Evolutionary conservation across 2,113 vertebrate genomes (phyloP), one percentile per base, ranked within the genome.

Genomic region (Ursus arctos): DNA sequence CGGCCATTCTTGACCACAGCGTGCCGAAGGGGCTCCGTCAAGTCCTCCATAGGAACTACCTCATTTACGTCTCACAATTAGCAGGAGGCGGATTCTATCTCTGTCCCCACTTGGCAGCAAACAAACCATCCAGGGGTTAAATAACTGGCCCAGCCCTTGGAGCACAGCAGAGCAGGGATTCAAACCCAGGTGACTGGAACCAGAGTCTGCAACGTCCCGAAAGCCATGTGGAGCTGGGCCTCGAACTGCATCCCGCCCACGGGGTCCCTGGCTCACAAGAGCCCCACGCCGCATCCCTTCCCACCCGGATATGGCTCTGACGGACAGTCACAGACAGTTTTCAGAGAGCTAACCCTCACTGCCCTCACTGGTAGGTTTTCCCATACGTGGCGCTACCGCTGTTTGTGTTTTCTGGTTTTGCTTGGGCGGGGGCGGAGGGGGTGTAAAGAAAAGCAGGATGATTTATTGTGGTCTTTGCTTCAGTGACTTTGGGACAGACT

Each of bases 161-260:
- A 24, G 21, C 51, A 18, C 9, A 15, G 51, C 36, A 11, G 14
- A 57, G 36, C 9, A 15, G 16, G 51, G 19, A 43, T 16, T 7
- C 16, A 3, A 69, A 16, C 49, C 21, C 55, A 11, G 19, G 13
- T 3, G 1, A 10, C 14, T 24, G 31, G 6, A 33, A 6, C 14
- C 8, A 16, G 47, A 12, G 28, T 4, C 28, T 26, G 5, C 14
- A 0, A 33, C 0, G 51, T 51, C 40, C 49, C 11, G 2, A 22
- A 33, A 7, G 28, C 28, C 53, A 4, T 1, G 1, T 6, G 0
- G 28, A n/a, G 24, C 33, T 51, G 3, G 49, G 65, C 9, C 13
- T 71, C 11, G 31, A 11, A 18, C 47, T 6, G 76, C 16, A 5
- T 16, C 49, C 15, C 7, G 3, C 53, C 33, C 65, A 13, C 0